These are phyloP conservation scores for Tetrax tetrax DNA, from an alignment of 2,113 vertebrate genomes.

Conservation along the genomic window DNA sequence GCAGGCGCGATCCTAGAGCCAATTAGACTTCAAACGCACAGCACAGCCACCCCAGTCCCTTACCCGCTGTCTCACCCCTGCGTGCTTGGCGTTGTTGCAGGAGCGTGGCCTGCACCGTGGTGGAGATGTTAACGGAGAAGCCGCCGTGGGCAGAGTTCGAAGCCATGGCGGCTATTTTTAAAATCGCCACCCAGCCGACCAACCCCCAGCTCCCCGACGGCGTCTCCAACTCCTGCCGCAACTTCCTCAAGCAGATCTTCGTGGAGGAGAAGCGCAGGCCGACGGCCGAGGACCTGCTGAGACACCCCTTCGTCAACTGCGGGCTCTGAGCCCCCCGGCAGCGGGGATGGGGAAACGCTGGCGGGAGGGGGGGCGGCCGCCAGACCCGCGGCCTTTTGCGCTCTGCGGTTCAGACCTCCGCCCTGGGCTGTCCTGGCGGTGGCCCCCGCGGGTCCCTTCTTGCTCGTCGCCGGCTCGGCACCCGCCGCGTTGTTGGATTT, in stretches of 20 bases:
- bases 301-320: slow-evolving; percentile 84
- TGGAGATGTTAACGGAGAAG: slow-evolving; percentile 93
- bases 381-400: neutral
- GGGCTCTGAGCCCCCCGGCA: slow-evolving; percentile 74
- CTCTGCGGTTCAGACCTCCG: neutral
- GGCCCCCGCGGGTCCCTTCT: neutral
- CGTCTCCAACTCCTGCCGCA: slow-evolving; percentile 83
- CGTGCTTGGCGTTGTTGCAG: slow-evolving; percentile 39
- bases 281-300: slow-evolving; percentile 85
- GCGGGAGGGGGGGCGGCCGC: neutral
- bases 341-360: neutral
- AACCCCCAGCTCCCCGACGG: slow-evolving; percentile 85
- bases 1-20: neutral
- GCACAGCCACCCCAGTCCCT: neutral
- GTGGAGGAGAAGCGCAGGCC: slow-evolving; percentile 91
- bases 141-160: slow-evolving; percentile 91
- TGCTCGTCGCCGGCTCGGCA: neutral
- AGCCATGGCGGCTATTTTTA: slow-evolving; percentile 93
- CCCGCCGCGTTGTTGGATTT: neutral
- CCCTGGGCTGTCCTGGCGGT: neutral
- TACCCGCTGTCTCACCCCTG: neutral
- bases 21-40: accelerated
- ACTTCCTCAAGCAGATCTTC: slow-evolving; percentile 89
- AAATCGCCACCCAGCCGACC: slow-evolving; percentile 91
- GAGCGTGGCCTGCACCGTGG: slow-evolving; percentile 91